Evolutionary conservation across 2,797 vertebrate genomes (phyloP).

Genomic region (Podarcis siculus): DNA sequence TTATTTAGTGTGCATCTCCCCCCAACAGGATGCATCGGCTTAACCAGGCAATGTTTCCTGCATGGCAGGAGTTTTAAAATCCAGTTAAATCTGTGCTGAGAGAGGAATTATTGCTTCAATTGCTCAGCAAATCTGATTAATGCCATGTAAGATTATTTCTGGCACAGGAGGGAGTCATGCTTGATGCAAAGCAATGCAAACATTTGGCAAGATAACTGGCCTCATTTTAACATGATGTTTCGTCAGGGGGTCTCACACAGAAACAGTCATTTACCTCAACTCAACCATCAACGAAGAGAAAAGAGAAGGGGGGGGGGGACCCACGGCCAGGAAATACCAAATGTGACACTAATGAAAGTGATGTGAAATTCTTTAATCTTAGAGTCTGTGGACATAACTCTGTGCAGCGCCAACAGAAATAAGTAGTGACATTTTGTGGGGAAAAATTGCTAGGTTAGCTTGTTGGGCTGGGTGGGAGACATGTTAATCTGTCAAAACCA

Average conservation of each 20-base stretch:
- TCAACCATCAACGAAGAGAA: not conserved
- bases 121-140: constrained; percentile 10
- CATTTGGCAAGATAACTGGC: constrained; percentile 22
- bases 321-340: not conserved
- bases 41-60: not conserved
- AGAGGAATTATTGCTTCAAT: constrained; percentile 6
- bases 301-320: not conserved
- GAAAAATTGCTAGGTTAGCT: not conserved
- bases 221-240: constrained; percentile 19
- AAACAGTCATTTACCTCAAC: constrained; percentile 12
- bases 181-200: constrained; percentile 26
- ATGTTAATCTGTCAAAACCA: not conserved
- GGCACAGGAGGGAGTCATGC: constrained; percentile 10
- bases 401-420: constrained; percentile 10
- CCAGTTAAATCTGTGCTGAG: constrained; percentile 14
- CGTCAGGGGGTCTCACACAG: not conserved
- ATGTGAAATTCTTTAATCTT: constrained; percentile 10
- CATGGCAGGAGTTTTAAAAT: not conserved
- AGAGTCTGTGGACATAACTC: constrained; percentile 3
- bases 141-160: constrained; percentile 28
- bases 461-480: not conserved
- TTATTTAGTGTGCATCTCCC: not conserved
- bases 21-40: not conserved
- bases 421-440: not conserved
- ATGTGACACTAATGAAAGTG: not conserved